Evolutionary conservation across 37 sponge, comb jelly and placozoan genomes (phyloP), one percentile per base, ranked within the genome.

Genomic region (Geodia barretti): DNA sequence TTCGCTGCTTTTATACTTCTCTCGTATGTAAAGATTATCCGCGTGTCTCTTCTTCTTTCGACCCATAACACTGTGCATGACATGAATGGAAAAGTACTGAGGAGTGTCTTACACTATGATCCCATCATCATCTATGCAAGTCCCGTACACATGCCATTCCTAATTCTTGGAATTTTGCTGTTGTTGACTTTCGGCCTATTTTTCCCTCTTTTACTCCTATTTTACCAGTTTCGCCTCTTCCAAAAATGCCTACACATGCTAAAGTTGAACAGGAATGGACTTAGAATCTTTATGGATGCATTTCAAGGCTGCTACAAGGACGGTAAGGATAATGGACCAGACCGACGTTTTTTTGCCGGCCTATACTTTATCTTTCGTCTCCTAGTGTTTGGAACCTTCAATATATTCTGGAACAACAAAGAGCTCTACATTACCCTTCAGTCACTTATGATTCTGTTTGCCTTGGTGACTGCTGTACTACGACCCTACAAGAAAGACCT

Each of bases 1-100:
- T 78, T 78, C 37, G 79, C 79, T 36, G 29, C 41, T 14, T 78
- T 78, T 41, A 34, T 64, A 7, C 39, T 64, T 33, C 39, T 78
- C 8, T 34, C 67, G 9, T 78, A 34, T 31, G 23, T 62, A 8
- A 78, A 78, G 35, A 20, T 78, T 65, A 41, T 60, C 23, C 41
- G 19, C 20, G 25, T 40, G 1, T 78, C 79, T 17, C 23, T 78
- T 11, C 1, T 62, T 34, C 8, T 78, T 2, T 35, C 64, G 25
- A 78, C 67, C 35, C 67, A 41, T 23, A 39, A 5, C 26, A 28
- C 3, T 9, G 42, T 78, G 24, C 64, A 63, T 29, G 29, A 62
- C 34, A 17, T 20, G 26, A 63, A 29, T 9, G 65, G 65, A 1
- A 58, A 2, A 2, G 67, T 37, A 64, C 19, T 35, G 28, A 41